Percentiles rank a stretch among this genome's conserved stretches.
phyloP scores from a whole-genome alignment of 2,888 invertebrate species.

The Acanthosepion pharaonis region DNA sequence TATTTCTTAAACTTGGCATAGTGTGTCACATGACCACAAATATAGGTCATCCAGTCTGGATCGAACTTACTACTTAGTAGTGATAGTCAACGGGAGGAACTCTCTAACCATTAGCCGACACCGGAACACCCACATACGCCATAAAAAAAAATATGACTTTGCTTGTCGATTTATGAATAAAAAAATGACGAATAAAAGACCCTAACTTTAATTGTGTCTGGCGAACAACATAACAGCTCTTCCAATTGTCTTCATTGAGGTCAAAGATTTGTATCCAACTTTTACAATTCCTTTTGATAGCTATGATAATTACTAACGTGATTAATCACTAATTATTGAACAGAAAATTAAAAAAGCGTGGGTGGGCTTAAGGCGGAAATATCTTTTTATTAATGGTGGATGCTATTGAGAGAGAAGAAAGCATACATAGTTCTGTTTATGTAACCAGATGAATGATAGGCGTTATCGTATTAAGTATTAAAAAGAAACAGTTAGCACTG shows the following conservation, averaged over 20 bases:
- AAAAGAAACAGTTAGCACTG: neutral
- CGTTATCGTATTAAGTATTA: neutral
- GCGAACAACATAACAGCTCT: neutral
- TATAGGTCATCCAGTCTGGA: too few relatives aligned
- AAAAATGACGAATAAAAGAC: too few relatives aligned
- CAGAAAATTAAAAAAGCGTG: neutral
- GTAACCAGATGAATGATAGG: neutral
- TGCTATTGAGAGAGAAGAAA: rapidly evolving
- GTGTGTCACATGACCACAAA: too few relatives aligned
- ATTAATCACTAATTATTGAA: neutral
- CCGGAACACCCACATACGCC: too few relatives aligned
- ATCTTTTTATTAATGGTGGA: neutral
- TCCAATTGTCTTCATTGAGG: neutral
- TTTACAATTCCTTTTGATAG: neutral
- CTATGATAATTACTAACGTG: neutral
- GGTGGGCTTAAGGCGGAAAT: neutral
- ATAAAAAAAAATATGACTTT: too few relatives aligned
- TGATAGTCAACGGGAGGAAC: too few relatives aligned
- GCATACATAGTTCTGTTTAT: neutral
- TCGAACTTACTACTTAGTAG: too few relatives aligned
- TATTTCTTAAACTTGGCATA: too few relatives aligned
- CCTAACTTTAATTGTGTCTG: neutral
- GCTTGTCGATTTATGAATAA: too few relatives aligned
- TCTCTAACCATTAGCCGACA: too few relatives aligned
- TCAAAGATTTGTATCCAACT: neutral